phyloP scores from a whole-genome alignment of 2,797 vertebrate species.

The Diplodus sargus region DNA sequence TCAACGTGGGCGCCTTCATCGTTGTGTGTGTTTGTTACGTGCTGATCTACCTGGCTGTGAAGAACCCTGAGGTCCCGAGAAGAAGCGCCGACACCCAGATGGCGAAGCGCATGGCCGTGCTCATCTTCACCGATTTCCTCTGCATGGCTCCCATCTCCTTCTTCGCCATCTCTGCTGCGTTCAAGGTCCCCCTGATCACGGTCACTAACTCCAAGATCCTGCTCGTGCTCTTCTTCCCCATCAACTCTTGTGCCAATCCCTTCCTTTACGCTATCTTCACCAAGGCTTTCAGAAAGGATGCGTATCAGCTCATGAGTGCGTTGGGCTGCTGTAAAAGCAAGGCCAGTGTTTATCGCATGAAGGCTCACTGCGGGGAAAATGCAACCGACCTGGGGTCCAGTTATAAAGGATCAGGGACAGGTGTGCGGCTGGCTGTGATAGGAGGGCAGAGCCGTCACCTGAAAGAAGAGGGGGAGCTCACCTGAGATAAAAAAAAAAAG shows the following conservation, averaged over 20 bases:
- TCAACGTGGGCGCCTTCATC: slow-evolving; percentile 88
- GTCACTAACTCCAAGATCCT: slow-evolving; percentile 94
- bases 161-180: slow-evolving; percentile 92
- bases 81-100: slow-evolving; percentile 89
- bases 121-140: slow-evolving; percentile 92
- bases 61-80: slow-evolving; percentile 86
- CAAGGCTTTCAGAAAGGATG: slow-evolving; percentile 90
- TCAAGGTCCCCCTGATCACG: slow-evolving; percentile 93
- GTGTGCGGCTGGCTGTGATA: slow-evolving; percentile 67
- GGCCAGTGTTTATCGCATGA: slow-evolving; percentile 84
- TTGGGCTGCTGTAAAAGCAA: slow-evolving; percentile 87
- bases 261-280: slow-evolving; percentile 93
- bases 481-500: slow-evolving; percentile 1
- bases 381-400: slow-evolving; percentile 70
- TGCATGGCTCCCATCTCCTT: slow-evolving; percentile 95
- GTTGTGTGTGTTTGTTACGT: slow-evolving; percentile 90
- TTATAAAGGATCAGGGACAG: slow-evolving; percentile 62
- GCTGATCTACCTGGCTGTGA: slow-evolving; percentile 89
- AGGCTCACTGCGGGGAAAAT: slow-evolving; percentile 81
- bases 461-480: slow-evolving; percentile 45
- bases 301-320: slow-evolving; percentile 86
- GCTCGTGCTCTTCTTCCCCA: slow-evolving; percentile 91
- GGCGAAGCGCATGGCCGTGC: slow-evolving; percentile 91
- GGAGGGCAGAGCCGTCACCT: slow-evolving; percentile 46
- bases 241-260: slow-evolving; percentile 93